A percentile compares a stretch with the other conserved stretches of the same genome.
phyloP scores from a whole-genome alignment of 1,140 invertebrate genomes.

The Eumaeus atala region DNA sequence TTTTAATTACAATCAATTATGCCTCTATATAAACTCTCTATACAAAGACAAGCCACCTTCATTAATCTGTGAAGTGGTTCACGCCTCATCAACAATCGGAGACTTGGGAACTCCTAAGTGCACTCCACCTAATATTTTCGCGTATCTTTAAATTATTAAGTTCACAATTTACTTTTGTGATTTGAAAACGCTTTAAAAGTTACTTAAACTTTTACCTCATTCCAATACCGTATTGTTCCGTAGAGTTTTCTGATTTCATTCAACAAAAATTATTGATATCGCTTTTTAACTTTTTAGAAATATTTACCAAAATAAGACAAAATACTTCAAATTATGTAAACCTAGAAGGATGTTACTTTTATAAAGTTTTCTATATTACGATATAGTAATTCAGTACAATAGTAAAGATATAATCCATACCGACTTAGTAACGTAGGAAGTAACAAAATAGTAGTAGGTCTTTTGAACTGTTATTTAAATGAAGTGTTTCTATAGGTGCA shows the following conservation, averaged over 20 bases:
- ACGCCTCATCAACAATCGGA: background rate
- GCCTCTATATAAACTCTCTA: no score
- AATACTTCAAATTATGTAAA: no score
- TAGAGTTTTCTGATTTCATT: background rate
- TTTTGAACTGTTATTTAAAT: no score
- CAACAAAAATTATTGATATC: background rate
- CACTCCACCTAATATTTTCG: slow-evolving; percentile 3
- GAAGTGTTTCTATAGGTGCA: no score
- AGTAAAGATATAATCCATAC: no score
- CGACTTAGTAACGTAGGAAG: no score
- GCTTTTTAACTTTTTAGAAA: no score
- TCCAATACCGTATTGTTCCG: background rate
- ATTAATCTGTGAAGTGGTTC: slow-evolving; percentile 6
- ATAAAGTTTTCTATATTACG: no score
- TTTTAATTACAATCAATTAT: slow-evolving; percentile 2
- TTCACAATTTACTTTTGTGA: slow-evolving; percentile 2
- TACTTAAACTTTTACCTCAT: background rate
- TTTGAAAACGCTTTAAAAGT: background rate
- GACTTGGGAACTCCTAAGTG: background rate
- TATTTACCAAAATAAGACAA: no score
- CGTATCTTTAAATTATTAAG: background rate
- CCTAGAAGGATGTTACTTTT: no score
- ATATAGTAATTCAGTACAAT: no score
- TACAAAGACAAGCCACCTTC: background rate
- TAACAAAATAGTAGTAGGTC: no score